Conservation (phyloP, 2,888 invertebrate genomes). For the Tetramorium bicarinatum region DNA sequence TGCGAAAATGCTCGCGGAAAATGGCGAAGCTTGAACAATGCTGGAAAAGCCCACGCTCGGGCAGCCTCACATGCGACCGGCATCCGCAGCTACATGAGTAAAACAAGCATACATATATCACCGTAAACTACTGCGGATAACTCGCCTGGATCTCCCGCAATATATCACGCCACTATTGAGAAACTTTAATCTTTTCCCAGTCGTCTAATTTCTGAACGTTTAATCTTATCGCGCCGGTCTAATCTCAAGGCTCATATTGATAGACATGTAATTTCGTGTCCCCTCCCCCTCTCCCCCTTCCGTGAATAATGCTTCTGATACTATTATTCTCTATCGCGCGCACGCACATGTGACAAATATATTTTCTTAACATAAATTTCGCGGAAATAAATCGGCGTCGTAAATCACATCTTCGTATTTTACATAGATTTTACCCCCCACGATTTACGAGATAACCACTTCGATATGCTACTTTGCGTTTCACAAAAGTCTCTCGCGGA, state of each 20-base stretch:
- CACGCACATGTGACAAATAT: background rate
- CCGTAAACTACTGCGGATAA: constrained; percentile 60
- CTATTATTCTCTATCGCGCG: background rate
- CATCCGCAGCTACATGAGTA: constrained; percentile 49
- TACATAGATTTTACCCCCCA: constrained; percentile 40
- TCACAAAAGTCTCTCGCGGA: constrained; percentile 45
- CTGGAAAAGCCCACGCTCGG: constrained; percentile 39
- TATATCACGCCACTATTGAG: constrained; percentile 17
- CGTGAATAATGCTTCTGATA: background rate
- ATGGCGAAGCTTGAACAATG: constrained; percentile 44
- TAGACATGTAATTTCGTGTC: background rate
- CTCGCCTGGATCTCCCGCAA: constrained; percentile 27
- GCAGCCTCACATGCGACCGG: constrained; percentile 48
- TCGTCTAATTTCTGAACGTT: constrained; percentile 23
- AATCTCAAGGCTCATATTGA: background rate
- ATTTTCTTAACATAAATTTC: constrained; percentile 36
- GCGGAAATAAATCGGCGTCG: constrained; percentile 22
- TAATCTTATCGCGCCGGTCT: background rate
- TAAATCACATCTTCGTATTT: constrained; percentile 42
- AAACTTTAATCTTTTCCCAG: constrained; percentile 33
- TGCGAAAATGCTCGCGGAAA: constrained; percentile 26
- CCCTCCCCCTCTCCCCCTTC: no score
- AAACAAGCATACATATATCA: constrained; percentile 56
- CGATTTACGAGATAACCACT: constrained; percentile 57
- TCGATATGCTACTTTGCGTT: constrained; percentile 58